Conservation (phyloP, 2,113 vertebrate genomes). For the Pteruthius melanotis region DNA sequence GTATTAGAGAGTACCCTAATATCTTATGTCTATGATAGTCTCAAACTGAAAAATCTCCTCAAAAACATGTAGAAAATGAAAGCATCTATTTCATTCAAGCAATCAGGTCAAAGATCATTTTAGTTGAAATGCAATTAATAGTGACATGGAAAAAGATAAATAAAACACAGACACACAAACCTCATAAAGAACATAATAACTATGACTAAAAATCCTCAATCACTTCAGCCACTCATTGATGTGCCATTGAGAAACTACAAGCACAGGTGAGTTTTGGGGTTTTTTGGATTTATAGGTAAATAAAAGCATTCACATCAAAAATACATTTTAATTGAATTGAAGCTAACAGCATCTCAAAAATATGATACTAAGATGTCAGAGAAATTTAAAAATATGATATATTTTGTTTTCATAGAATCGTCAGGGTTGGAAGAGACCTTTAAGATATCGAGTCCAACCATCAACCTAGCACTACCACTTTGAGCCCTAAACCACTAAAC, state of each 20-base stretch:
- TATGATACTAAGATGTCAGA: not conserved
- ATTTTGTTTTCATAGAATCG: not conserved
- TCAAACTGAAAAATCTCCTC: not conserved
- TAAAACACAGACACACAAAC: not conserved
- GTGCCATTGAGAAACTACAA: not conserved
- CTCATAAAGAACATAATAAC: not conserved
- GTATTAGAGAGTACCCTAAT: not conserved
- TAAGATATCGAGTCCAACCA: rapidly evolving
- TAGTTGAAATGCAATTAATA: not conserved
- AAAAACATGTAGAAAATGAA: not conserved
- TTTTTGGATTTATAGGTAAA: not conserved
- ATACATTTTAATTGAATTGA: not conserved
- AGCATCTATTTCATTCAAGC: not conserved
- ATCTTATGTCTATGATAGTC: not conserved
- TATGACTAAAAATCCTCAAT: not conserved
- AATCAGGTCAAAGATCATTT: not conserved
- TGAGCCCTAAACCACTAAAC: not conserved
- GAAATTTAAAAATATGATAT: not conserved
- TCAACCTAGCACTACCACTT: not conserved
- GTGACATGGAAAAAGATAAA: not conserved
- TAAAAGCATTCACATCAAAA: not conserved
- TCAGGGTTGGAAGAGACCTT: not conserved
- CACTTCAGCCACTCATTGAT: not conserved
- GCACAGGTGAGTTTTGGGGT: rapidly evolving
- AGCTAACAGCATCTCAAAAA: not conserved